phyloP scores from a whole-genome alignment of 1,140 invertebrate genomes.

The Drosophila watanabei region DNA sequence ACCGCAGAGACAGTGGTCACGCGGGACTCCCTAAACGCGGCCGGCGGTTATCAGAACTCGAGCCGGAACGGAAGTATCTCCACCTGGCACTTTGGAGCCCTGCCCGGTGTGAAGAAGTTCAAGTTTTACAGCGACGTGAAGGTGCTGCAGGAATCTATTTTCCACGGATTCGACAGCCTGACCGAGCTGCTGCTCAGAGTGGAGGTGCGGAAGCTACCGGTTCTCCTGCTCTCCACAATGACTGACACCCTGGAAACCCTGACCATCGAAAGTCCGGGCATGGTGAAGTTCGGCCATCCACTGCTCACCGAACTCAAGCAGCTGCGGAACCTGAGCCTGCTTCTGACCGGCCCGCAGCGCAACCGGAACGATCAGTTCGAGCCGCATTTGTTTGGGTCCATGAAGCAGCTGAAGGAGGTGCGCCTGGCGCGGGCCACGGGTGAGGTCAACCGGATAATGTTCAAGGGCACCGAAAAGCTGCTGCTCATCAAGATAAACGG shows the following conservation, averaged over 20 bases:
- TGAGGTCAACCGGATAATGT: constrained; percentile 87
- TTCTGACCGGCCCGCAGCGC: constrained; percentile 9
- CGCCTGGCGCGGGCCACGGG: constrained; percentile 77
- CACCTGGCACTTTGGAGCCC: constrained; percentile 55
- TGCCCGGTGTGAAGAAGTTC: constrained; percentile 52
- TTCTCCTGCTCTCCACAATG: constrained; percentile 43
- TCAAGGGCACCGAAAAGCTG: constrained; percentile 87
- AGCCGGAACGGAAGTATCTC: constrained; percentile 3
- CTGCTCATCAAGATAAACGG: constrained; percentile 87
- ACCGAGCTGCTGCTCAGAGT: constrained; percentile 50
- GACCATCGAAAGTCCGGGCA: constrained; percentile 54
- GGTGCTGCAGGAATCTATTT: constrained; percentile 47
- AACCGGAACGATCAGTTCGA: constrained; percentile 10
- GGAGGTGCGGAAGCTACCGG: constrained; percentile 42
- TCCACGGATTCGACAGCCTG: constrained; percentile 54
- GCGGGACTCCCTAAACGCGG: not conserved
- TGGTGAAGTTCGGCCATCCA: constrained; percentile 42
- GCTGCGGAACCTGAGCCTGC: constrained; percentile 58
- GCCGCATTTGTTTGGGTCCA: constrained; percentile 53
- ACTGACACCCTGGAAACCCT: constrained; percentile 46
- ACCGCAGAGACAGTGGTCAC: constrained; percentile 40
- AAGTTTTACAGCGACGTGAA: constrained; percentile 51
- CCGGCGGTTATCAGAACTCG: not conserved
- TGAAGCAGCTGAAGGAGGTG: constrained; percentile 86
- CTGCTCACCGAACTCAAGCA: constrained; percentile 52